Evolutionary conservation across 2,888 invertebrate species (phyloP).

Genomic region (Nudaria mundana): DNA sequence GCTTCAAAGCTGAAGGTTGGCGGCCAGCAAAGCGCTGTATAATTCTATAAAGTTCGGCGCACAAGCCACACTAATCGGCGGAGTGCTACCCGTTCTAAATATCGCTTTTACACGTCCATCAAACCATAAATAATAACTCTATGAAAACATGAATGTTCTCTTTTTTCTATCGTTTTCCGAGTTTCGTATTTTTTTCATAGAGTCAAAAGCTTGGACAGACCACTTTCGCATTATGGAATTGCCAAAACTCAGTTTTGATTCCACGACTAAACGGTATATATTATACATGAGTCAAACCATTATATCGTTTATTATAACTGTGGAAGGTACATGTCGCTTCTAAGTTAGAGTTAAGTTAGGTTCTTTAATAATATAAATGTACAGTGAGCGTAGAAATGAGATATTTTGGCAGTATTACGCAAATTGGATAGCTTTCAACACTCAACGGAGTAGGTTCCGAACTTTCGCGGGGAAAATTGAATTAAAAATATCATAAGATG

Average conservation of each 20-base stretch:
- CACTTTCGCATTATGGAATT: slow-evolving; percentile 82
- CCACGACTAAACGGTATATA: slow-evolving; percentile 44
- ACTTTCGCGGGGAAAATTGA: slow-evolving; percentile 79
- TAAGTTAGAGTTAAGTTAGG: slow-evolving; percentile 29
- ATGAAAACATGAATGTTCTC: slow-evolving; percentile 79
- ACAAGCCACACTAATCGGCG: slow-evolving; percentile 72
- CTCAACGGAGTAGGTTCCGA: slow-evolving; percentile 80
- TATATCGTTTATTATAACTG: slow-evolving; percentile 27
- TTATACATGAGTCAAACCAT: slow-evolving; percentile 15
- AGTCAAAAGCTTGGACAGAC: slow-evolving; percentile 82
- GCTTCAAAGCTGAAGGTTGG: slow-evolving; percentile 72
- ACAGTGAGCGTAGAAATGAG: slow-evolving; percentile 80
- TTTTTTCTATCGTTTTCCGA: slow-evolving; percentile 79
- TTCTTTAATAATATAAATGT: slow-evolving; percentile 39
- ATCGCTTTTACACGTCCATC: slow-evolving; percentile 77
- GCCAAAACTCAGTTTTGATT: slow-evolving; percentile 75
- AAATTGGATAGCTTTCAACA: slow-evolving; percentile 82
- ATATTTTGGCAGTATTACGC: slow-evolving; percentile 82
- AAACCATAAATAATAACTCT: slow-evolving; percentile 79
- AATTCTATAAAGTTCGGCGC: slow-evolving; percentile 52
- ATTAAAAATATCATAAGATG: slow-evolving; percentile 80
- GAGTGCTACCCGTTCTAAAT: slow-evolving; percentile 75
- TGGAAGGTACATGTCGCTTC: slow-evolving; percentile 31
- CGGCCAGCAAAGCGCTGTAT: slow-evolving; percentile 49
- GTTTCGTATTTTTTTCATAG: slow-evolving; percentile 78